Base-by-base conservation (phyloP, 2,888 invertebrate species). In the Pollenia angustigena region DNA sequence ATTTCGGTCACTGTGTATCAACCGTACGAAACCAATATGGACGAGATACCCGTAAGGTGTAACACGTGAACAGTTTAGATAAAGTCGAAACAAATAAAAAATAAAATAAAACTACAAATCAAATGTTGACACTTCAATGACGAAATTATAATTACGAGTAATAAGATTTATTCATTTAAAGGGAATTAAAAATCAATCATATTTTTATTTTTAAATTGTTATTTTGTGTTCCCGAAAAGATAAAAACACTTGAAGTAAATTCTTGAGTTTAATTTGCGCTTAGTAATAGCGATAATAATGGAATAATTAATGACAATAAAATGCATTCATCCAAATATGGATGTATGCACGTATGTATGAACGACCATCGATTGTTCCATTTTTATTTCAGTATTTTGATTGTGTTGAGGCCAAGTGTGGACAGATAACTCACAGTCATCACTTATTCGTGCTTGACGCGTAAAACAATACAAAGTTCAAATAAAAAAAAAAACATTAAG, bases 401-500 rank as follows among this genome's bases (percentile, higher is more conserved):
- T 48, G 69, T 79, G 56, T 48, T 18, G 68, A 50, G 44, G 48
- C 58, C 46, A 69, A 3, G 42, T 48, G 40, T 46, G 54, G 14
- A 72, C 54, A 81, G 58, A 81, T 72, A 72, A 72, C 42, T 66
- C 11, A 64, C 42, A 62, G 44, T 62, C 62, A 62, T 44, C 62
- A 16, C 0, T 32, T 40, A 80, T 62, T 80, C 52, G 42, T 46
- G 32, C 44, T 23, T 44, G 44, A 16, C 60, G 54, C 52, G 23
- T 76, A 6, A 62, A 75, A 44, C n/a, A 52, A 69, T 72, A 11
- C 69, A 62, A 76, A 82, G 75, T 82, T 40, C 69, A 82, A 81
- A 58, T 52, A 52, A 44, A 58, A 50, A 50, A 68, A 60, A 40
- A 10, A 80, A 50, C 23, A 54, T 46, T 14, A 71, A 58, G 23